These are phyloP conservation scores for Oophaga sylvatica DNA, from an alignment of 2,797 vertebrate species.

Conservation along the genomic window DNA sequence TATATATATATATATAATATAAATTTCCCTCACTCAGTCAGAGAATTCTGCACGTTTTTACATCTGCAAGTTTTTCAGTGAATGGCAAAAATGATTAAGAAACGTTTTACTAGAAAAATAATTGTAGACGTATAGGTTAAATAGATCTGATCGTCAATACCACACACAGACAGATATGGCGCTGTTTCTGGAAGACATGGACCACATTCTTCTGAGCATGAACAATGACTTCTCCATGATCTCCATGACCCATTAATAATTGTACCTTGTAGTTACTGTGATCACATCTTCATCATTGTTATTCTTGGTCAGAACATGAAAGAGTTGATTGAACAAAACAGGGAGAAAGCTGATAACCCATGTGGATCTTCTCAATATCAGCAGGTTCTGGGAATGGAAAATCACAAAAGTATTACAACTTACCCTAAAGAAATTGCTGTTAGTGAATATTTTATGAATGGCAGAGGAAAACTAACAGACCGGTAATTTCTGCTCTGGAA, in stretches of 20 bases:
- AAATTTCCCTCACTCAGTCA: too few species aligned
- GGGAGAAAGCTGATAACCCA: conserved; percentile 94
- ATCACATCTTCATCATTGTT: conserved; percentile 85
- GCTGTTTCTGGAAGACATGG: too few species aligned
- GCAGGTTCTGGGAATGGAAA: conserved; percentile 81
- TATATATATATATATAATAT: too few species aligned
- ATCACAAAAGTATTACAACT: not conserved
- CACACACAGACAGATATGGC: too few species aligned
- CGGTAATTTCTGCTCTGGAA: not conserved
- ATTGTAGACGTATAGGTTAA: too few species aligned
- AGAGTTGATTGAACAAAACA: conserved; percentile 93
- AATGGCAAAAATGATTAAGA: too few species aligned
- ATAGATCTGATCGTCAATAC: too few species aligned
- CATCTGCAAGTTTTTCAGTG: too few species aligned
- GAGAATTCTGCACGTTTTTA: too few species aligned
- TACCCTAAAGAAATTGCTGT: not conserved
- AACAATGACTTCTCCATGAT: too few species aligned
- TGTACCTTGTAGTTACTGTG: conserved; percentile 87
- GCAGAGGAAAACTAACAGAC: not conserved
- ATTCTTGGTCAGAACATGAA: conserved; percentile 91
- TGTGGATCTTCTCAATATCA: conserved; percentile 93
- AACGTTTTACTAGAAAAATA: too few species aligned
- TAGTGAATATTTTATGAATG: not conserved
- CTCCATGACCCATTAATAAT: not conserved
- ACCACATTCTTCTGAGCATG: too few species aligned